Evolutionary conservation across 2,113 vertebrate genomes (phyloP), one percentile per base, ranked within the genome.

Genomic region (Percina caprodes): DNA sequence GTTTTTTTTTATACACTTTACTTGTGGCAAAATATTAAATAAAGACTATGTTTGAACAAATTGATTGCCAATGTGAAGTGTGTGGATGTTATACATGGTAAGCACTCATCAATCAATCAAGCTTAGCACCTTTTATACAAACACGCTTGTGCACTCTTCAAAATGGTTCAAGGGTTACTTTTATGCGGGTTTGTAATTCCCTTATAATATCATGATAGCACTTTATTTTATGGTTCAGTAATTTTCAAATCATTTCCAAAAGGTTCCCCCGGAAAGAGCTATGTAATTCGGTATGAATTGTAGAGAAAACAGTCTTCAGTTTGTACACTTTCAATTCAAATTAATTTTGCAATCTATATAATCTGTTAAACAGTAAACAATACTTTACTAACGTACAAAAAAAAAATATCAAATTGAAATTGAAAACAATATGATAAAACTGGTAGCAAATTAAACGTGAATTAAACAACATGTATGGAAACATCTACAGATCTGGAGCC

Each of bases 11-110:
- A 82, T 51, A 70, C 45, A 79, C 54, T 35, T 79, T 85, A 55
- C 54, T 86, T 88, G 72, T 82, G 63, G 30, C 71, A 83, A 84
- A 30, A 73, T 76, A 85, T 81, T 75, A 82, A 92, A 92, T 89
- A 90, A 91, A 90, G 67, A 81, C 21, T 58, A 74, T 61, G 45
- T 86, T 91, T 90, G 69, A 70, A 88, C 62, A 89, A 59, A 46
- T 0, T 49, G 13, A 2, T 45, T 61, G 21, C 14, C 58, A 3
- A 15, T 69, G 16, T 55, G 24, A 52, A 23, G 21, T 2, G 6
- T 82, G 42, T 77, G 23, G 18, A 63, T 68, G 74, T 45, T 13
- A 56, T 8, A 79, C 4, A 48, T 3, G 46, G 7, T 13, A 11
- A 10, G 21, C 54, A 70, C 13, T 15, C 13, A 49, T 49, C 5